Evolutionary conservation across 1,140 invertebrate genomes (phyloP), one percentile per base, ranked within the genome.

Genomic region (Drosophila ohnishii): DNA sequence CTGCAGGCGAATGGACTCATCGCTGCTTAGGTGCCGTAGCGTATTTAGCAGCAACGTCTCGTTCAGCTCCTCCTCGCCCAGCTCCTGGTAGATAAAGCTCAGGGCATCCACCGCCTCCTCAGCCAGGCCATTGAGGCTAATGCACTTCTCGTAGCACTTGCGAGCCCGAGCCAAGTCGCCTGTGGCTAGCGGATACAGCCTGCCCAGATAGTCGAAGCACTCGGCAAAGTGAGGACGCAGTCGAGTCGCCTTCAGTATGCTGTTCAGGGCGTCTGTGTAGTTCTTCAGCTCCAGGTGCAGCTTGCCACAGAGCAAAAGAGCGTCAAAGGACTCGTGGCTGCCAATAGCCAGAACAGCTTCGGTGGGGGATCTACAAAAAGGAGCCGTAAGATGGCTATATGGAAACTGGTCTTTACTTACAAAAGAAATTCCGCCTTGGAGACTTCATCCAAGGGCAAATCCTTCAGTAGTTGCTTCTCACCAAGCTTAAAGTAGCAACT

Each of bases 81-180:
- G 84, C 70, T 94, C 92, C 67, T 94, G 93, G 84, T 97, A 96
- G 32, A 95, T 93, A 80, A 95, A 95, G 91, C 96, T 97, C 16
- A 98, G 92, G 70, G 94, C 94, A 85, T 95, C 94, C 22, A 95
- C 95, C 63, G 95, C 94, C 73, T 95, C 93, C 39, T 93, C 93
- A 62, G 94, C 94, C 61, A 93, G 92, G 19, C 93, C 93, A 92
- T 96, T 95, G 3, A 98, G 93, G 80, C 95, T 94, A 64, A 96
- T 94, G 32, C 96, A 95, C 92, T 97, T 97, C 90, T 97, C 95
- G 91, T 95, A 97, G 92, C 97, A 98, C 85, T 95, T 95, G 74
- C 94, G 94, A 4, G 96, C 95, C 82, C 96, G 95, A 39, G 94
- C 92, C 32, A 94, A 83, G 87, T 96, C 94, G 30, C 94, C 93